Evolutionary conservation across 2,888 invertebrate genomes (phyloP).

Genomic region (Pheosia tremula): DNA sequence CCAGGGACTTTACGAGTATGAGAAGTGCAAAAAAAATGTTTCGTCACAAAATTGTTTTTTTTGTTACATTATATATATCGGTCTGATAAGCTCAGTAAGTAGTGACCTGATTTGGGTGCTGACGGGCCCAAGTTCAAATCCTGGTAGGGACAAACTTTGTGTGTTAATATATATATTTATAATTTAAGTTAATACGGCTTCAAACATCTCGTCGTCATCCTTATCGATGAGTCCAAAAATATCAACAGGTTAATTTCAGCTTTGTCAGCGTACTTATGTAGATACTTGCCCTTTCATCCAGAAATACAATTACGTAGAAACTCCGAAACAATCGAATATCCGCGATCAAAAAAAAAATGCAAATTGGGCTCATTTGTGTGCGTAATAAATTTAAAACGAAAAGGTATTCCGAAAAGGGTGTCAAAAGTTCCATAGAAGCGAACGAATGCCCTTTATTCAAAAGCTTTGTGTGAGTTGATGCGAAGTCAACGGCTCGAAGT

Average conservation of each 20-base stretch:
- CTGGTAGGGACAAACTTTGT: too few relatives aligned
- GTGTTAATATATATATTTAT: too few relatives aligned
- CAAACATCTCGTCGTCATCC: too few relatives aligned
- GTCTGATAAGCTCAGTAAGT: too few relatives aligned
- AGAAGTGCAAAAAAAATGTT: too few relatives aligned
- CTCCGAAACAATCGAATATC: conserved; percentile 1
- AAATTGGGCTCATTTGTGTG: conserved; percentile 2
- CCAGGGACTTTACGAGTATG: too few relatives aligned
- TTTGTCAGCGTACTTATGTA: too few relatives aligned
- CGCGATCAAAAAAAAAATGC: conserved; percentile 5
- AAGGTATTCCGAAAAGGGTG: conserved; percentile 39
- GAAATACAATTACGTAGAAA: not conserved
- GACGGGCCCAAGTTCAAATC: too few relatives aligned
- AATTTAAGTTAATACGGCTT: too few relatives aligned
- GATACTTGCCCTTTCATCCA: not conserved
- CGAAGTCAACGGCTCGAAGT: conserved; percentile 40
- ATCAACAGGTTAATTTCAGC: not conserved
- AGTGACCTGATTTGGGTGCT: too few relatives aligned
- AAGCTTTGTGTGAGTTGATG: conserved; percentile 66
- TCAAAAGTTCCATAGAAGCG: conserved; percentile 53
- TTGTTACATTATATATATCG: too few relatives aligned
- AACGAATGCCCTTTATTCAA: conserved; percentile 63
- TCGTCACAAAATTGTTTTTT: too few relatives aligned
- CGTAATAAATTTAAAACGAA: conserved; percentile 40
- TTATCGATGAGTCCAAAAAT: not conserved